Base-by-base conservation (phyloP, 2,888 invertebrate genomes). In the Phyllotreta cruciferae region DNA sequence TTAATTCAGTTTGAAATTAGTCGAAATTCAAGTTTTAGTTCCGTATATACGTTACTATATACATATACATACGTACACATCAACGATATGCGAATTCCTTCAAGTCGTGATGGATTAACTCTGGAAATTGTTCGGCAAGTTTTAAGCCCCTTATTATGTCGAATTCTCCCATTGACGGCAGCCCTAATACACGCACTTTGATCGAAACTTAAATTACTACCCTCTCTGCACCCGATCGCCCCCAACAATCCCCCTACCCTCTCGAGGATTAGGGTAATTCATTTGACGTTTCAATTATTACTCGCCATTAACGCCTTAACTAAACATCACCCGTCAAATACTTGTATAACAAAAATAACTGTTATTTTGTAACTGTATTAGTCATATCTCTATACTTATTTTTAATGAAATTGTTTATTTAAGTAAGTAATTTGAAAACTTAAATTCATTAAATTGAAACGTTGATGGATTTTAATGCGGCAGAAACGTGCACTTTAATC, bases 1-100 rank as follows among this genome's bases (percentile, higher is more conserved):
- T 64, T 64, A 60, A 64, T 52, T 56, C 9, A 56, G 60, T 64
- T 60, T 45, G 38, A 53, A 45, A 53, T 62, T 60, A 52, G 52
- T 60, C 60, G 52, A 41, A 60, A 13, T 52, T 52, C 52, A 42
- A 60, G 24, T 60, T 24, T 24, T 52, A 60, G 60, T 52, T 60
- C 44, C 56, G 13, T 24, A 24, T 53, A 60, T 45, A 53, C 54
- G 53, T 53, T 53, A 34, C 44, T 49, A 60, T 55, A 24, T 24
- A 24, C 24, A 24, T 24, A 24, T 24, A 24, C 24, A 4, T n/a
- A n/a, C n/a, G n/a, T n/a, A 58, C 62, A 56, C 41, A 52, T 62
- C 52, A 52, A 56, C 56, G 52, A 42, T 62, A 24, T 24, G 24
- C 37, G 52, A 56, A 56, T 56, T 62, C 56, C 62, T 53, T 44